Conservation (phyloP, 2,888 invertebrate genomes). For the Auanema sp. region DNA sequence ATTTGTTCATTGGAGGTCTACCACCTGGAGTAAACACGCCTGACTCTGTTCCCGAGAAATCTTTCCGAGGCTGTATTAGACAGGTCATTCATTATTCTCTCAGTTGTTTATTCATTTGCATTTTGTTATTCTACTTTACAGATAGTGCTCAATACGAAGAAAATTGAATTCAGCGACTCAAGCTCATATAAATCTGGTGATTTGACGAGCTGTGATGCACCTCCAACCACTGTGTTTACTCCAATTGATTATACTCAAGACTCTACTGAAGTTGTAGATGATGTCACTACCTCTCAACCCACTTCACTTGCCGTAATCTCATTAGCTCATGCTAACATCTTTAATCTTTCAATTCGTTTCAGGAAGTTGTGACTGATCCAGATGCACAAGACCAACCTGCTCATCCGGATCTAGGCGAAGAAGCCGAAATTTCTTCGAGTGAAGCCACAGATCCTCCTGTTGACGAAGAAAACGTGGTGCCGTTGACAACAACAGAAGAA, state of each 20-base stretch:
- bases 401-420: neutral
- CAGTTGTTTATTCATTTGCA: neutral
- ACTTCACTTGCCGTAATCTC: neutral
- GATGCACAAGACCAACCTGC: neutral
- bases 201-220: neutral
- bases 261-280: neutral
- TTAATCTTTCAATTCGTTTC: neutral
- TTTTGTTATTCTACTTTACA: conserved; percentile 3
- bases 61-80: conserved; percentile 40
- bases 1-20: conserved; percentile 53
- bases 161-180: conserved; percentile 2
- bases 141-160: conserved; percentile 1
- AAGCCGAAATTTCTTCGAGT: neutral
- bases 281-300: neutral
- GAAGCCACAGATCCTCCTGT: conserved; percentile 2
- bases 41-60: conserved; percentile 32
- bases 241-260: no score
- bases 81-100: neutral
- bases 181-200: neutral
- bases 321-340: neutral
- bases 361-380: neutral
- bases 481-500: conserved; percentile 24
- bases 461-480: neutral
- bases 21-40: conserved; percentile 48
- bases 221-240: no score